Evolutionary conservation across 1,140 invertebrate species (phyloP), one percentile per base, ranked within the genome.

Genomic region (Argopecten irradians): DNA sequence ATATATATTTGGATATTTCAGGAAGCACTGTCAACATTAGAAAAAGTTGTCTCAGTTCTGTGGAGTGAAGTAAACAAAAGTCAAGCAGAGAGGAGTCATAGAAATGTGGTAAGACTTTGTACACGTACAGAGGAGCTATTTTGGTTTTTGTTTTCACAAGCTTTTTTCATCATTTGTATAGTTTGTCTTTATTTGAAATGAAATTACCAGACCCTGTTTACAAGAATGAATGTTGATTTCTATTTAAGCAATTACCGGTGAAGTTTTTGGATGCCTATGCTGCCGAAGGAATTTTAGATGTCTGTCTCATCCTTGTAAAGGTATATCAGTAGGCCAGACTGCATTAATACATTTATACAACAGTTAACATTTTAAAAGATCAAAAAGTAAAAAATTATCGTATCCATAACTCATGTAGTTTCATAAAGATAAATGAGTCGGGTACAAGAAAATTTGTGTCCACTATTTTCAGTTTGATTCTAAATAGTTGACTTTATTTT

Each of bases 231-330:
- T 36, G 34, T 13, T 41, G 2, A 13, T 11, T 14, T 32, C 16
- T 46, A 2, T 36, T 86, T 46, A 3, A 92, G 88, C 89, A 85
- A 41, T 87, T 86, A 39, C 87, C 89, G 83, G 84, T 90, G 13
- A 35, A 90, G 84, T 94, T 92, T 84, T 35, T 94, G 41, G 93
- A 94, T 91, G 93, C 93, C 41, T 94, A 93, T 90, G 91, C 91
- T 16, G 90, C 94, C 28, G 93, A 94, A 87, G 93, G 94, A 9
- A 88, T 93, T 35, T 89, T 94, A 34, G 91, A 92, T 86, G 89
- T 94, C 8, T 93, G 93, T 90, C 86, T 93, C n/a, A 92, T 94
- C 88, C 91, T 94, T n/a, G 91, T 94, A 33, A 94, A 94, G 90
- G 94, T 94, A 86, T 43, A 41, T 41, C 22, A 46, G 13, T 43